phyloP scores from a whole-genome alignment of 2,113 vertebrate species.

The Cyprinus carpio region DNA sequence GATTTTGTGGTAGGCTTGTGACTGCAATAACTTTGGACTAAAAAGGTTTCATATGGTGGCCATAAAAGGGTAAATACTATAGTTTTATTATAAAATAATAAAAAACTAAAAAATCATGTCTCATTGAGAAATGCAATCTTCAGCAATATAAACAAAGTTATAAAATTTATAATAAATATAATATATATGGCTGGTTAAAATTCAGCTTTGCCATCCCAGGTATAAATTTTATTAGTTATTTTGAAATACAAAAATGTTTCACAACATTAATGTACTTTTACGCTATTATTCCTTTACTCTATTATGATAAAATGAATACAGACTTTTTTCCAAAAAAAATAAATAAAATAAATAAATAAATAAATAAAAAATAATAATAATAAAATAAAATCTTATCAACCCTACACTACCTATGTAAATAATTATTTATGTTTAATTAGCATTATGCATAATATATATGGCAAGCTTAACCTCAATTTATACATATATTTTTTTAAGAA shows the following conservation, averaged over 20 bases:
- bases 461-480: too few relatives aligned
- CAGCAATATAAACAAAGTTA: background rate
- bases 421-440: too few relatives aligned
- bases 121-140: background rate
- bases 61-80: background rate
- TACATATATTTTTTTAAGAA: too few relatives aligned
- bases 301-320: background rate
- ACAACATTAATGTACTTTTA: background rate
- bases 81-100: too few relatives aligned
- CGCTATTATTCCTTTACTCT: background rate
- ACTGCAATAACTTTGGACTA: slow-evolving; percentile 27
- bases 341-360: too few relatives aligned
- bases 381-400: too few relatives aligned
- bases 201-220: too few relatives aligned
- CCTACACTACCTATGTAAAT: too few relatives aligned
- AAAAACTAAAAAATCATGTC: too few relatives aligned
- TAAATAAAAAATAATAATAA: too few relatives aligned
- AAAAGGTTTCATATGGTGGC: background rate
- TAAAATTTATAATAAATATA: background rate
- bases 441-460: too few relatives aligned
- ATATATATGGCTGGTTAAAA: too few relatives aligned
- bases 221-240: background rate
- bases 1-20: slow-evolving; percentile 61
- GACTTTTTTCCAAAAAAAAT: background rate
- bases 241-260: background rate